These are phyloP conservation scores for Drosophila santomea DNA, from an alignment of 1,140 invertebrate species.

Conservation along the genomic window DNA sequence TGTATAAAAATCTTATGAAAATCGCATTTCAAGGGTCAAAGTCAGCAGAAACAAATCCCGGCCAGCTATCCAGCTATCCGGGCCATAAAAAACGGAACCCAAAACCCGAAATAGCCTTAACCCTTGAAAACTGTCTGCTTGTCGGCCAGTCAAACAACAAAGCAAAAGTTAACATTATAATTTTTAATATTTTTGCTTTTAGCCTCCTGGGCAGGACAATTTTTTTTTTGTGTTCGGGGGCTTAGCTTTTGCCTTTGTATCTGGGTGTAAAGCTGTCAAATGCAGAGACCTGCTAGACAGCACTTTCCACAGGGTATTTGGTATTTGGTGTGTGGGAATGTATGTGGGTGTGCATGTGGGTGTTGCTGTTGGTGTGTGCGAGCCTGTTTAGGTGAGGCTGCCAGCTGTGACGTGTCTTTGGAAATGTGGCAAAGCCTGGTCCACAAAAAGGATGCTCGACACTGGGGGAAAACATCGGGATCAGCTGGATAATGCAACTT, in stretches of 20 bases:
- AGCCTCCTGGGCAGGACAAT: constrained; percentile 48
- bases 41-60: constrained; percentile 68
- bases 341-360: no score
- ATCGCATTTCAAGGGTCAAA: constrained; percentile 80
- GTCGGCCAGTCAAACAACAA: constrained; percentile 64
- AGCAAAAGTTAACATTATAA: constrained; percentile 83
- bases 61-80: constrained; percentile 46
- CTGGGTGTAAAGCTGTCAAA: constrained; percentile 80
- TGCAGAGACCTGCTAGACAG: constrained; percentile 62
- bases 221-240: constrained; percentile 13
- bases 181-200: constrained; percentile 81
- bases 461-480: constrained; percentile 5
- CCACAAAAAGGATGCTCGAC: constrained; percentile 39
- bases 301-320: constrained; percentile 53
- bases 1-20: constrained; percentile 72
- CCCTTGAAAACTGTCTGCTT: constrained; percentile 46
- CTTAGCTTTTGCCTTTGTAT: constrained; percentile 38
- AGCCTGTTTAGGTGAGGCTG: constrained; percentile 30
- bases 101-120: constrained; percentile 60
- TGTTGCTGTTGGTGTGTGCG: constrained; percentile 11
- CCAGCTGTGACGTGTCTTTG: constrained; percentile 77
- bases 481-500: background rate
- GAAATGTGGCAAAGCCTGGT: constrained; percentile 68
- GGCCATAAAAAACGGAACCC: constrained; percentile 54
- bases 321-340: constrained; percentile 20